Base-by-base conservation (phyloP, 2,113 vertebrate species). In the Hippocampus abdominalis region DNA sequence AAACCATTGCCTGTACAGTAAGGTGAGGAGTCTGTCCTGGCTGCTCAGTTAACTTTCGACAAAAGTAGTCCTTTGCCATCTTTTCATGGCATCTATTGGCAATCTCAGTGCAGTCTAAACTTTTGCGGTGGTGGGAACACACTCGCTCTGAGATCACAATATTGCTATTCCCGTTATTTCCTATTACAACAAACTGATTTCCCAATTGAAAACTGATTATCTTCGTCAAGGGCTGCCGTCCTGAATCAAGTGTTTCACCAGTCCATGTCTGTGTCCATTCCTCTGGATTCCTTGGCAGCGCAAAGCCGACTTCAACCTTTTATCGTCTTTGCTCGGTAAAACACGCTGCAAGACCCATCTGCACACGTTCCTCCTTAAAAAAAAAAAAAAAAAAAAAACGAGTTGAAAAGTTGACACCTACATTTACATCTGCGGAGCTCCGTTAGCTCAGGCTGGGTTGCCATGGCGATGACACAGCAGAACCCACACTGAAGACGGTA, bases 381-480 rank as follows among this genome's bases (percentile, higher is more conserved):
- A 18, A 46, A 29, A 23, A 16, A 44, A 27, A 23, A 11, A 48
- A 13, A 64, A 42, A 64, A 12, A 49, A 1, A 1, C 1, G 8
- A 25, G n/a, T 15, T 32, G 12, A 27, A 29, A 49, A 48, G 75
- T 3, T 65, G 62, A 81, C 78, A 73, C 87, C 80, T 83, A 72
- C 78, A 32, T 80, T 46, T 70, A 59, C 63, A 79, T 77, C 71
- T 72, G 76, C 74, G 70, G 84, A 77, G 79, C 64, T 59, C 15
- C 16, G 27, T 2, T 8, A 60, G 27, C 57, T 18, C 27, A 72
- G 74, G 69, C 84, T 72, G 48, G 64, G 92, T 92, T 90, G 83
- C 91, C 80, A 89, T 90, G 83, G 91, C 73, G 89, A 92, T 90
- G 71, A 82, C 9, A 39, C 12, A 64, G 15, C 39, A 79, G 78